Conservation (phyloP, 1,140 invertebrate genomes). For the Ceratina australensis region DNA sequence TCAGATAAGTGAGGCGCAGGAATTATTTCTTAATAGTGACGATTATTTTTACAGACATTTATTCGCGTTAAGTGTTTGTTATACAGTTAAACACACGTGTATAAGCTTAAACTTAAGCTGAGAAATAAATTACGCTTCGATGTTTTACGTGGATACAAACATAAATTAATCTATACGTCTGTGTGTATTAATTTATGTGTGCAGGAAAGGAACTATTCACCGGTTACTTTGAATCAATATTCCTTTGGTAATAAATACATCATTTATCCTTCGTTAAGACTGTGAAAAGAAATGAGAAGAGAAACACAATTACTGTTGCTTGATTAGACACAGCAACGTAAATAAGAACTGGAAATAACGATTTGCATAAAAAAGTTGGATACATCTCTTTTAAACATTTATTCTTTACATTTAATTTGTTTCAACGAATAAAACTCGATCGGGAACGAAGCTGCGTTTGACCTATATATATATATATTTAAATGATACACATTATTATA, state of each 20-base stretch:
- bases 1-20: not conserved
- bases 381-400: slow-evolving; percentile 24
- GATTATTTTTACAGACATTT: not conserved
- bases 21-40: not conserved
- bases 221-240: slow-evolving; percentile 10
- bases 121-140: slow-evolving; percentile 20
- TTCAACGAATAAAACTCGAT: slow-evolving; percentile 19
- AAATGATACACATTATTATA: slow-evolving; percentile 19
- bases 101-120: not conserved
- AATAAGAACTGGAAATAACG: slow-evolving; percentile 22
- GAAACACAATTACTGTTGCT: not conserved
- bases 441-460: not conserved
- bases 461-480: slow-evolving; percentile 5
- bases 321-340: slow-evolving; percentile 20
- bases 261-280: not conserved
- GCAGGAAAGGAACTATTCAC: slow-evolving; percentile 19
- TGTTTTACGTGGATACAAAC: slow-evolving; percentile 11
- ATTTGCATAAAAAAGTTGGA: slow-evolving; percentile 8
- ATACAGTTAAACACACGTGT: not conserved
- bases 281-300: not conserved
- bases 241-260: slow-evolving; percentile 11
- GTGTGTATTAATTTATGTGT: not conserved
- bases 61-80: slow-evolving; percentile 8
- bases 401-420: slow-evolving; percentile 42
- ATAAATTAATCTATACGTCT: not conserved